A percentile compares a stretch with the other conserved stretches of the same genome.
These are phyloP conservation scores for Pollenia angustigena DNA, from an alignment of 2,888 invertebrate species.

Conservation along the genomic window DNA sequence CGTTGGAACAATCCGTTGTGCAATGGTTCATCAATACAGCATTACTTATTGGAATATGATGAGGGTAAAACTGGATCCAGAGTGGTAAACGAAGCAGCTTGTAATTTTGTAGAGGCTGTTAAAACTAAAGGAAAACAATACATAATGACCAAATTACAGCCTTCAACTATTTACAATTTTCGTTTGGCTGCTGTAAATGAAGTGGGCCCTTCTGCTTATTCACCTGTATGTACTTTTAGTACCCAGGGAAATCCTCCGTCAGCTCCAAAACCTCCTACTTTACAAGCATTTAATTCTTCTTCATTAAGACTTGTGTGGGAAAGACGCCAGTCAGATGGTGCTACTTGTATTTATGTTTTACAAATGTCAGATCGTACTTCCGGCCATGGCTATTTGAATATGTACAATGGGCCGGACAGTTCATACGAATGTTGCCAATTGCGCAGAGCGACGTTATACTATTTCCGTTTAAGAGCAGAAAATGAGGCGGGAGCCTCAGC, in stretches of 20 bases:
- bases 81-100: slow-evolving; percentile 77
- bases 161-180: slow-evolving; percentile 92
- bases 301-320: slow-evolving; percentile 90
- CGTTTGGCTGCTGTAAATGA: slow-evolving; percentile 93
- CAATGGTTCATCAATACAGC: slow-evolving; percentile 91
- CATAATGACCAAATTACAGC: slow-evolving; percentile 89
- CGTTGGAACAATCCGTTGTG: slow-evolving; percentile 90
- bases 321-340: slow-evolving; percentile 90
- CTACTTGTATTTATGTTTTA: slow-evolving; percentile 87
- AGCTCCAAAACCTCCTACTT: slow-evolving; percentile 90
- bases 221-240: slow-evolving; percentile 88
- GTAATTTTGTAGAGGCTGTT: slow-evolving; percentile 88
- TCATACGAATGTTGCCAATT: slow-evolving; percentile 88
- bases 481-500: slow-evolving; percentile 93
- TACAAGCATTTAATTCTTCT: slow-evolving; percentile 87
- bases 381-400: slow-evolving; percentile 91
- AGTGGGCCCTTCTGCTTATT: slow-evolving; percentile 90
- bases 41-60: slow-evolving; percentile 92
- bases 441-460: slow-evolving; percentile 91
- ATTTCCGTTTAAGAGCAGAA: slow-evolving; percentile 91
- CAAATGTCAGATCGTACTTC: slow-evolving; percentile 90
- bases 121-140: slow-evolving; percentile 91
- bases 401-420: slow-evolving; percentile 91
- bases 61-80: slow-evolving; percentile 86
- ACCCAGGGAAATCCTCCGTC: slow-evolving; percentile 92